Evolutionary conservation across 2,888 invertebrate species (phyloP), one percentile per base, ranked within the genome.

Genomic region (Leptinotarsa peninsularis): DNA sequence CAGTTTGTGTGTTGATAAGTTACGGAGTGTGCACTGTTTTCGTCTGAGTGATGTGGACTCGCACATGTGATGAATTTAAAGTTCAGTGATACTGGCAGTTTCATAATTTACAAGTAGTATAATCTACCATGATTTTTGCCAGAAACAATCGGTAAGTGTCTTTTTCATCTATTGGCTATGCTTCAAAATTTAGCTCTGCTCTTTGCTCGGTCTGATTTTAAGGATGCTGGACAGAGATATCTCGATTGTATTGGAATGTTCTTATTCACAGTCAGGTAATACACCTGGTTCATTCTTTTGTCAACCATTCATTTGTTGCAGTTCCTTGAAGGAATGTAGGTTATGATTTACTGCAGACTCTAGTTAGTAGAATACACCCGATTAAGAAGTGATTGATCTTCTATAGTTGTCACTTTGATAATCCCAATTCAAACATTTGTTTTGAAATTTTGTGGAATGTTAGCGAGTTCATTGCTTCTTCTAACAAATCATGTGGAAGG

Each of bases 61-160:
- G 83, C 83, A 84, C 84, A 83, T 84, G 84, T 84, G 83, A 83
- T 83, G 79, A 81, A 79, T 78, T 81, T 76, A 78, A 81, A 79
- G 79, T 81, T 80, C 79, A 79, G 75, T 79, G 78, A 79, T 78
- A 81, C 77, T 68, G 78, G 75, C 81, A 21, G 27, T 18, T 82
- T 79, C 71, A 67, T 70, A 80, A 81, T 78, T 76, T 60, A 79
- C 78, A 77, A 74, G 74, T 77, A 81, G 73, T 74, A 17, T 54
- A 63, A 68, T 49, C 73, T 83, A 83, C 81, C 79, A 84, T 84
- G 84, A 82, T 81, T 83, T 81, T 80, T 82, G 82, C 81, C 81
- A 82, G 80, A 83, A 72, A 74, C 72, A 81, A 77, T 78, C 81
- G 82, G 84, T 84, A 80, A 80, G 84, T 82, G 58, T 58, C 33